phyloP scores from a whole-genome alignment of 1,140 invertebrate genomes.

The Meteorus sp. region DNA sequence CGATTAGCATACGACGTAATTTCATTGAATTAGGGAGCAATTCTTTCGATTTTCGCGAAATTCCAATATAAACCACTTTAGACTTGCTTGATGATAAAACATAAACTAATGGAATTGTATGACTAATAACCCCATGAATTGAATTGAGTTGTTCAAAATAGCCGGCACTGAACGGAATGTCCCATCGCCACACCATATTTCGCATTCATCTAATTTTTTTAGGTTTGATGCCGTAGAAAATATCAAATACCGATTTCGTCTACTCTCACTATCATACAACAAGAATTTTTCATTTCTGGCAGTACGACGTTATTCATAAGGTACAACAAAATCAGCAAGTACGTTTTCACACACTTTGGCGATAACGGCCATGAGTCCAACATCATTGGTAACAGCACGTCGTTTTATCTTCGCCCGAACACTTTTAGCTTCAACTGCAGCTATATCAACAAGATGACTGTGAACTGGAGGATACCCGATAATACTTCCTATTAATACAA shows the following conservation, averaged over 20 bases:
- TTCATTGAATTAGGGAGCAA: neutral
- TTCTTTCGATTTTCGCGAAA: neutral
- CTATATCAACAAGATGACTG: no score
- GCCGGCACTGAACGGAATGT: neutral
- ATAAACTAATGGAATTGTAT: conserved; percentile 3
- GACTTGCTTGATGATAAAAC: neutral
- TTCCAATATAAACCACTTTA: neutral
- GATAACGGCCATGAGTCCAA: neutral
- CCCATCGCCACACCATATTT: neutral
- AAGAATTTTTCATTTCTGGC: neutral
- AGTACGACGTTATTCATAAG: no score
- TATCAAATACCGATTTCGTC: neutral
- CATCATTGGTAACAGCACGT: neutral
- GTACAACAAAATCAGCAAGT: no score
- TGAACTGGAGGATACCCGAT: no score
- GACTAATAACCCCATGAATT: neutral
- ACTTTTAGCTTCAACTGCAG: no score
- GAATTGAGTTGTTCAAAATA: neutral
- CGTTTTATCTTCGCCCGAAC: neutral
- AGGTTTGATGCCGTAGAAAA: neutral
- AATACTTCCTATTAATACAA: no score
- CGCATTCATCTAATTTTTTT: neutral
- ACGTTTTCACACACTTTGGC: no score
- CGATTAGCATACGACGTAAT: conserved; percentile 5
- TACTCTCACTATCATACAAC: neutral